Evolutionary conservation across 2,113 vertebrate species (phyloP).

Genomic region (Archilochus colubris): DNA sequence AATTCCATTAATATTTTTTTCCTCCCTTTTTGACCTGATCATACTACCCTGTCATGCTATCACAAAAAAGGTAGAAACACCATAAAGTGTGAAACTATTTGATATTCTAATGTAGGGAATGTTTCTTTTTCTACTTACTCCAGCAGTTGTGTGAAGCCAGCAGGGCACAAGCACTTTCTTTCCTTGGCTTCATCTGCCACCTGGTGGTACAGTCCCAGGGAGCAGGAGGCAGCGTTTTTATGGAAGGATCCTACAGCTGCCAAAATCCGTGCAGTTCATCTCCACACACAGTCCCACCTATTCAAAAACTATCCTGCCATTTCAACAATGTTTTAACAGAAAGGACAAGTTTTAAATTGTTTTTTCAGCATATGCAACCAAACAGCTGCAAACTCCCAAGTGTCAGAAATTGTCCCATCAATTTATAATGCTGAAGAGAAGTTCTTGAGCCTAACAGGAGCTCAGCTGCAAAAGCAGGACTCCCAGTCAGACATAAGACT

Average conservation of each 20-base stretch:
- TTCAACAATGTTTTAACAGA: neutral
- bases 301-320: neutral
- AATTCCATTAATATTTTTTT: neutral
- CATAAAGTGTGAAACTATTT: neutral
- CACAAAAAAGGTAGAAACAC: neutral
- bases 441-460: neutral
- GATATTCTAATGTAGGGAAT: neutral
- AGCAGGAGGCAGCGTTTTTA: neutral
- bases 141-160: neutral
- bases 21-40: neutral
- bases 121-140: fast-evolving
- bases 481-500: neutral
- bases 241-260: neutral
- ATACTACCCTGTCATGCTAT: neutral
- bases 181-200: slow-evolving; percentile 26
- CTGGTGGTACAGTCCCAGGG: neutral
- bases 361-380: neutral
- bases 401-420: neutral
- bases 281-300: fast-evolving
- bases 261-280: neutral
- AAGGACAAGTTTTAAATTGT: neutral
- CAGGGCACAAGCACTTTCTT: fast-evolving
- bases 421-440: neutral
- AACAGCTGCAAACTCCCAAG: neutral
- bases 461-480: neutral